A percentile compares a stretch with the other conserved stretches of the same genome.
Evolutionary conservation across 30 jellyfish, hydroid and myxozoan genomes (phyloP).

Genomic region (Mastigias papua): DNA sequence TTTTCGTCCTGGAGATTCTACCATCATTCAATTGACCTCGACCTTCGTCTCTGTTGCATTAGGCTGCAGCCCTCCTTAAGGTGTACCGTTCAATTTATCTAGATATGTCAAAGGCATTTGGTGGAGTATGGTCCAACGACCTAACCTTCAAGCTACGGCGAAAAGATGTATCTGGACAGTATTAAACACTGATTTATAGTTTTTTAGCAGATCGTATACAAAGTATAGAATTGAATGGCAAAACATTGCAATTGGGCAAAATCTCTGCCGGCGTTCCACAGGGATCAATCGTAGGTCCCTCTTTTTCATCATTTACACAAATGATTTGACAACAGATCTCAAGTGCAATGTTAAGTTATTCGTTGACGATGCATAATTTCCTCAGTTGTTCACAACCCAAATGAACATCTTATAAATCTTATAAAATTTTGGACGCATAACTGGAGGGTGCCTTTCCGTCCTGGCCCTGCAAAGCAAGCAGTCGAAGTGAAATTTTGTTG

Average conservation of each 20-base stretch:
- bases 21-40: slow-evolving; percentile 1
- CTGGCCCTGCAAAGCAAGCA: no score
- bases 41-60: background rate
- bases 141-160: background rate
- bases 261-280: slow-evolving; percentile 9
- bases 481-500: no score
- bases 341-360: no score
- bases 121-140: background rate
- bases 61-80: background rate
- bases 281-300: slow-evolving; percentile 16
- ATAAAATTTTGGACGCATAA: no score
- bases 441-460: no score
- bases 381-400: no score
- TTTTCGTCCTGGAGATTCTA: slow-evolving; percentile 2
- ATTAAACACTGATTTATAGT: background rate
- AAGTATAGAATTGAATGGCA: slow-evolving; percentile 1
- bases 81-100: background rate
- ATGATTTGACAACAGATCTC: no score
- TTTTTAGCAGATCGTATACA: slow-evolving; percentile 3
- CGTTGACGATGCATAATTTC: no score
- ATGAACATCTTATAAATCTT: no score
- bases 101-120: background rate
- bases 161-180: slow-evolving; percentile 1
- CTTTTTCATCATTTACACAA: slow-evolving; percentile 1
- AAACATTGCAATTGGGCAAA: background rate